Base-by-base conservation (phyloP, 2,797 vertebrate genomes). In the Spinibarbus caldwelli region DNA sequence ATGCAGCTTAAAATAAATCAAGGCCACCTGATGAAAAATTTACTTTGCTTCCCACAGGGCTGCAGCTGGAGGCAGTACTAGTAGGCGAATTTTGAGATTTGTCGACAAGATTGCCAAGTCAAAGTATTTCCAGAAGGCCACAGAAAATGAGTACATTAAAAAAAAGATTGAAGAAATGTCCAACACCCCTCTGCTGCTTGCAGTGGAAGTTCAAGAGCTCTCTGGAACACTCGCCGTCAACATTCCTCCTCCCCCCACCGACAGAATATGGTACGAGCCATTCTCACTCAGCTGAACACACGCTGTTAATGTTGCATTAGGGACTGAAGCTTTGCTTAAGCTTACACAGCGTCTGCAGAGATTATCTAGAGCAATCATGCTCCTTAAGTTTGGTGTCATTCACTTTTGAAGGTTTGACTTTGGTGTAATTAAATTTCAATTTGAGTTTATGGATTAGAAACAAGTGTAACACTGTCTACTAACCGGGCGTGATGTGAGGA, bases 151-250 rank as follows among this genome's bases (percentile, higher is more conserved):
- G 91, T 97, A 96, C 90, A 97, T 98, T 86, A 97, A 95, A 90
- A 98, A 97, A 94, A 97, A 97, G 93, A 96, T 98, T 0, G 96
- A 97, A 89, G 96, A 97, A 90, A 96, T 98, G 93, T 97, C 97
- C 92, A 98, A 97, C 94, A 98, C 94, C 0, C 97, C 96, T 0
- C 90, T 98, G 89, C 94, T 98, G 91, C 95, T 98, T 84, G 95
- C 95, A 0, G 97, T 98, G 87, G 97, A 97, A 92, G 95, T 97
- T 67, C 96, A 95, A 85, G 96, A 97, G 90, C 90, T 98, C 90
- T 94, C 94, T 0, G 97, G 97, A 36, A 92, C 94, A 2, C 90
- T 98, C 89, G 93, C 95, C 0, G 83, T 97, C 90, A 98, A 97
- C 88, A 92, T 98, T 83, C 97, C 97, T 0, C 96, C 97, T 0